Evolutionary conservation across 2,888 invertebrate genomes (phyloP).

Genomic region (Meloe dianella): DNA sequence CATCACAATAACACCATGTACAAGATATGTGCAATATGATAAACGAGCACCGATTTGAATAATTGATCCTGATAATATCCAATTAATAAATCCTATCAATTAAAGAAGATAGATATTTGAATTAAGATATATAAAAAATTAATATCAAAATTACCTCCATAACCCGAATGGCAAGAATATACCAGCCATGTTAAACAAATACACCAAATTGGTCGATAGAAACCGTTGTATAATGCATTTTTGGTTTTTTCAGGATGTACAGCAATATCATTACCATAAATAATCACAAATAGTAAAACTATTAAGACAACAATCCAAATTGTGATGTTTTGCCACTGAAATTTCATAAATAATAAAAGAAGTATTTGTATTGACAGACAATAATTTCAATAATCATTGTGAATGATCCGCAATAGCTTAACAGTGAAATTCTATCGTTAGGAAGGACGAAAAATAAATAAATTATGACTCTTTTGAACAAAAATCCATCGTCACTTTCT

Average conservation of each 20-base stretch:
- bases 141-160: constrained; percentile 18
- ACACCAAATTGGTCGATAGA: constrained; percentile 27
- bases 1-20: constrained; percentile 59
- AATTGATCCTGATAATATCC: constrained; percentile 61
- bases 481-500: no score
- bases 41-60: constrained; percentile 65
- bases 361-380: no score
- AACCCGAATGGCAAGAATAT: constrained; percentile 26
- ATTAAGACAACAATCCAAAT: constrained; percentile 23
- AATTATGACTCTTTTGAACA: no score
- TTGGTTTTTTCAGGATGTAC: constrained; percentile 18
- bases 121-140: no score
- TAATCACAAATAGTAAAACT: constrained; percentile 18
- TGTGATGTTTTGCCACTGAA: constrained; percentile 16
- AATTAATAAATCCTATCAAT: constrained; percentile 64
- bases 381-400: no score
- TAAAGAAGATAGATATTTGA: no score
- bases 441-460: no score
- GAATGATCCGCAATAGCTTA: no score
- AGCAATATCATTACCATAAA: constrained; percentile 21
- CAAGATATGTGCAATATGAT: constrained; percentile 64
- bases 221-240: constrained; percentile 22
- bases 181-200: constrained; percentile 25
- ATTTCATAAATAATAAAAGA: not conserved
- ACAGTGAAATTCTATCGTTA: no score